These are phyloP conservation scores for Narcine bancroftii DNA, from an alignment of 2,113 vertebrate species.

Conservation along the genomic window DNA sequence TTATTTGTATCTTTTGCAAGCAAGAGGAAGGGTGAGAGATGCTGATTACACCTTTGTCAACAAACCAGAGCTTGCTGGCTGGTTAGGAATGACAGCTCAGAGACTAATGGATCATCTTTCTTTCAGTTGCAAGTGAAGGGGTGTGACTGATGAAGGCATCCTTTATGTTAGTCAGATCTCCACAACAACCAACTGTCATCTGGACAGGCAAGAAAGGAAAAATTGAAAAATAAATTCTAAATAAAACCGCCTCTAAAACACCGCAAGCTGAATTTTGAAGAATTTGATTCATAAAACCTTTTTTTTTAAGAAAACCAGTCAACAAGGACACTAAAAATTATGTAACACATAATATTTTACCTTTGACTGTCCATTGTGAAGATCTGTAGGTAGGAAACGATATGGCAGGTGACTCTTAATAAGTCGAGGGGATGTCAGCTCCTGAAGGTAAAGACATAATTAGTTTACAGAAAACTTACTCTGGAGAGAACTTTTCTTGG, in stretches of 20 bases:
- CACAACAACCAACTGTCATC: background rate
- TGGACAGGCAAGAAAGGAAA: background rate
- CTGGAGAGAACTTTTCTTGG: background rate
- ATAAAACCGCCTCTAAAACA: background rate
- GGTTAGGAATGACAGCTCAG: background rate
- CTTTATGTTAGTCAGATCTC: background rate
- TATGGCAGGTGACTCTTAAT: conserved; percentile 96
- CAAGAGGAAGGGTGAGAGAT: background rate
- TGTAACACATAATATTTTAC: conserved; percentile 52
- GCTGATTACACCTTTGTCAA: background rate
- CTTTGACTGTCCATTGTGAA: conserved; percentile 92
- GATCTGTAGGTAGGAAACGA: conserved; percentile 83
- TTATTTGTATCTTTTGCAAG: background rate
- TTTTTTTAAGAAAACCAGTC: background rate
- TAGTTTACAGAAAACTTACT: background rate
- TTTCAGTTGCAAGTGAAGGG: background rate
- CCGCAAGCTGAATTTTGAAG: background rate
- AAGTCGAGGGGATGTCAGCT: conserved; percentile 87
- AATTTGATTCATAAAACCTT: background rate
- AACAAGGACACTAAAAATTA: background rate
- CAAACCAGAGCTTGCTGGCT: background rate
- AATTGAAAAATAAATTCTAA: background rate
- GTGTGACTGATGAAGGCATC: background rate
- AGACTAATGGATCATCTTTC: background rate
- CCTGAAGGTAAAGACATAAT: conserved; percentile 56